phyloP scores from a whole-genome alignment of 2,797 vertebrate genomes.

The Chiloscyllium punctatum region DNA sequence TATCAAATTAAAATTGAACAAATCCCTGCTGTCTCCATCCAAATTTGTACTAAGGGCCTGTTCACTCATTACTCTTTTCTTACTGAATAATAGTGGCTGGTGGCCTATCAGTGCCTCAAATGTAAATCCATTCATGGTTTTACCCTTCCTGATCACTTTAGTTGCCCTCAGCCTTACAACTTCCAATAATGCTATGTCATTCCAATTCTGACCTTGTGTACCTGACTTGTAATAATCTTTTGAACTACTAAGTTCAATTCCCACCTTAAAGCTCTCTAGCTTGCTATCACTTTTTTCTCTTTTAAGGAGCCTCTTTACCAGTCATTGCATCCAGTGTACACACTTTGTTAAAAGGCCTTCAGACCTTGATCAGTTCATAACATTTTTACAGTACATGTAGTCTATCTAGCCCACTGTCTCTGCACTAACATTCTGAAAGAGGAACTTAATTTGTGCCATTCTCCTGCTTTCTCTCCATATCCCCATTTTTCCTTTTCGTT shows the following conservation, averaged over 20 bases:
- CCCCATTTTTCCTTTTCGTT: too few relatives aligned
- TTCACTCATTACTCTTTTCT: not conserved
- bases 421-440: too few relatives aligned
- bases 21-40: not conserved
- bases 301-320: not conserved
- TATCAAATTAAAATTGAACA: not conserved
- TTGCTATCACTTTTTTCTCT: not conserved
- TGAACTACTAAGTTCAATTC: not conserved
- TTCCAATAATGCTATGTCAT: not conserved
- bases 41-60: not conserved
- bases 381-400: too few relatives aligned
- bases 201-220: not conserved
- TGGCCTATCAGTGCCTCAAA: not conserved
- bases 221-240: not conserved
- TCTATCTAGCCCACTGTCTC: too few relatives aligned
- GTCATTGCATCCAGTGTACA: constrained; percentile 3
- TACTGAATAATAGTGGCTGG: not conserved
- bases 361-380: not conserved
- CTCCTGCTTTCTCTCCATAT: too few relatives aligned
- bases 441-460: too few relatives aligned
- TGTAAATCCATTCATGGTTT: not conserved
- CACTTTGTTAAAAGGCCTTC: not conserved
- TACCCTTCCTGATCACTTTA: not conserved
- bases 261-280: not conserved
- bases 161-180: not conserved